Evolutionary conservation across 2,797 vertebrate genomes (phyloP).

Genomic region (Mallotus villosus): DNA sequence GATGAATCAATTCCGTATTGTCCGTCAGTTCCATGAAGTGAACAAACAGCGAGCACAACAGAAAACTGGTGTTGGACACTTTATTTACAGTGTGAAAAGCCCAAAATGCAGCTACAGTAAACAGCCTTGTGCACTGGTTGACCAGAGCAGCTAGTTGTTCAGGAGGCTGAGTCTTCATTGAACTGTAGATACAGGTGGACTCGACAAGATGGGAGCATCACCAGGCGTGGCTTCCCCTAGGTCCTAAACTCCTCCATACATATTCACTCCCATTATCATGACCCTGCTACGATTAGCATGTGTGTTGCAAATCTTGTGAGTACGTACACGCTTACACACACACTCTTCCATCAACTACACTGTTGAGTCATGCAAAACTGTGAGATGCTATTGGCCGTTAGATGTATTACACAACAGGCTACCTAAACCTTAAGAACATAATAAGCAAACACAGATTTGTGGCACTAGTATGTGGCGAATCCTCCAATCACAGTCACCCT

Average conservation of each 20-base stretch:
- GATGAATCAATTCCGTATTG: too few species aligned
- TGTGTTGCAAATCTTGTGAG: conserved; percentile 22
- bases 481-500: conserved; percentile 46
- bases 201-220: too few species aligned
- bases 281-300: conserved; percentile 41
- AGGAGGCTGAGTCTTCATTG: conserved; percentile 24
- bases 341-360: conserved; percentile 2
- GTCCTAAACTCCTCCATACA: not conserved
- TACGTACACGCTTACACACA: conserved; percentile 12
- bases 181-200: conserved; percentile 6
- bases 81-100: conserved; percentile 71
- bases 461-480: conserved; percentile 37
- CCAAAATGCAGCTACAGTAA: conserved; percentile 65
- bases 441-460: conserved; percentile 35
- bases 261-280: conserved; percentile 39
- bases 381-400: not conserved
- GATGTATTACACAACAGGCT: not conserved
- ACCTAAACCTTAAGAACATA: conserved; percentile 8
- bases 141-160: conserved; percentile 45
- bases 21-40: not conserved
- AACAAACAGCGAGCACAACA: conserved; percentile 1
- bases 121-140: conserved; percentile 62
- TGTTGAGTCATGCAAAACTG: conserved; percentile 23
- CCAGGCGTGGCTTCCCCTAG: too few species aligned
- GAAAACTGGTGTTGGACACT: conserved; percentile 33